Evolutionary conservation across 35 echinoderm and acorn worm genomes (phyloP), one percentile per base, ranked within the genome.

Genomic region (Heliocidaris tuberculata): DNA sequence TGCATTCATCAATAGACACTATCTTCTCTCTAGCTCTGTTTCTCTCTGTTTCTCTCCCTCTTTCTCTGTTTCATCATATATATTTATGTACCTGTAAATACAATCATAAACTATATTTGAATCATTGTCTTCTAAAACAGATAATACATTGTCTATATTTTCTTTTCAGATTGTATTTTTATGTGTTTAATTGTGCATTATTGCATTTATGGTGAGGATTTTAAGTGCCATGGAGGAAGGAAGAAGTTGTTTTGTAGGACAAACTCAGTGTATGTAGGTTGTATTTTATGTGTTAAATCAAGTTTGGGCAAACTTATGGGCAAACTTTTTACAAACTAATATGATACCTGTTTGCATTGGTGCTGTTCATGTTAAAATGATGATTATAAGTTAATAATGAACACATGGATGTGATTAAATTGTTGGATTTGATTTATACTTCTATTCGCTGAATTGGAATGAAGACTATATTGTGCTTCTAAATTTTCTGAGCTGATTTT

Each of bases 111-210:
- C 31, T 89, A 89, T 89, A 89, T 89, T 89, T 89, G 31, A 78
- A 89, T 89, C 87, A 47, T 32, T 89, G 87, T 89, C 87, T 89
- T 89, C 87, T 89, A 47, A 87, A 32, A 89, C 31, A 48, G 47
- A 89, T 89, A 13, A 31, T 47, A 89, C 87, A 89, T 47, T 89
- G 87, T 89, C 87, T 89, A 89, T 89, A 78, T 89, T 89, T 89
- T 89, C 87, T 89, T 89, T 89, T 32, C 47, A 47, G 87, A 89
- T 32, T 32, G 47, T 89, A 47, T 89, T 89, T 32, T 89, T 89
- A 47, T 89, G 31, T 89, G 87, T 89, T 19, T 89, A 7, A 32
- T n/a, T 7, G 21, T 78, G 65, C 65, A 78, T 78, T 78, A 15
- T 56, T 56, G 52, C 52, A 56, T 56, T 56, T 56, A 27, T 17